Evolutionary conservation across 1,140 invertebrate species (phyloP), one percentile per base, ranked within the genome.

Genomic region (Vanessa tameamea): DNA sequence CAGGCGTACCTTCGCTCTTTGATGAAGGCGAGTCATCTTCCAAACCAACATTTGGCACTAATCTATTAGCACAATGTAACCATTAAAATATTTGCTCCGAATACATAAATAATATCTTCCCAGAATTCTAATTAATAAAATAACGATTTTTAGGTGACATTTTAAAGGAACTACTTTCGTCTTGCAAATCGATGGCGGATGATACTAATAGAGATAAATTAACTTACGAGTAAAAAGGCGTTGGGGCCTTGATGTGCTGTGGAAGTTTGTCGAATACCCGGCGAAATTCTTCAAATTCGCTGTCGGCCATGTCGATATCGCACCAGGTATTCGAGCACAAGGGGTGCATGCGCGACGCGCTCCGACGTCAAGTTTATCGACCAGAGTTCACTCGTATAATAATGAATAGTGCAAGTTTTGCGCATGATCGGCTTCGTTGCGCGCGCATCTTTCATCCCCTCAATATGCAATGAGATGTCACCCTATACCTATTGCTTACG

Each of bases 221-320:
- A 82, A 95, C 95, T 95, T 93, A 95, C 95, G 95, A 95, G 85
- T 95, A 95, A 92, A 95, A 95, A 51, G 95, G 94, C 79, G 95
- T 93, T 59, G 96, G 95, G n/a, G 95, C 95, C 84, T 95, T 97
- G 64, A 96, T 95, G 82, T 96, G 96, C 85, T 96, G 96, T 61
- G 95, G 96, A 86, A 97, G 92, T 91, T 95, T 95, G 79, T 97
- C 97, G 93, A 98, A 98, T 88, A 95, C 96, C 79, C 96, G 95
- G 77, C 96, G 95, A 93, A 98, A 98, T 94, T 98, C 96, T 92
- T 98, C 97, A 93, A 97, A 98, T 91, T 98, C 97, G 84, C 95
- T 96, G 94, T 98, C 97, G 80, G 97, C 97, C 97, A 98, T 98
- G 92, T 94, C 90, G 87, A 69, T 80, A 76, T 77, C 87, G 78